Conservation (phyloP, 2,888 invertebrate genomes). For the Agrochola litura region DNA sequence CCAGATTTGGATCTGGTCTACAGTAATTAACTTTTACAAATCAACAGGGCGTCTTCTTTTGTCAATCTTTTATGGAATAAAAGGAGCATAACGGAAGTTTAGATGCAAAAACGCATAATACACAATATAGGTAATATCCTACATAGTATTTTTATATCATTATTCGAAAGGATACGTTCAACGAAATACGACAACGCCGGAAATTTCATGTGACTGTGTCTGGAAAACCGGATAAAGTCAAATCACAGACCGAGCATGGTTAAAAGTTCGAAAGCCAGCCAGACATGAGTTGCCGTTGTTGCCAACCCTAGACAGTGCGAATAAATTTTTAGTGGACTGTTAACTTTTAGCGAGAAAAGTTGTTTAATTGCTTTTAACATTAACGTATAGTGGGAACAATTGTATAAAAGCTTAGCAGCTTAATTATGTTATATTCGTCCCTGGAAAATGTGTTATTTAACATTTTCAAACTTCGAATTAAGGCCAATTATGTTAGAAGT, state of each 20-base stretch:
- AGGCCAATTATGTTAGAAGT: slow-evolving; percentile 54
- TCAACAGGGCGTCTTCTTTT: neutral
- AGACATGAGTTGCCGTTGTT: slow-evolving; percentile 6
- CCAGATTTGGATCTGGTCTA: neutral
- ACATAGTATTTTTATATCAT: slow-evolving; percentile 1
- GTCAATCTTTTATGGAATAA: neutral
- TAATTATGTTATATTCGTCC: slow-evolving; percentile 42
- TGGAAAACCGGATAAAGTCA: slow-evolving; percentile 53
- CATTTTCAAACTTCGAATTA: slow-evolving; percentile 59
- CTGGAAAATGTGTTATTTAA: slow-evolving; percentile 39
- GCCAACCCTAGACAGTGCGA: slow-evolving; percentile 31
- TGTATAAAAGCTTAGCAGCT: slow-evolving; percentile 40
- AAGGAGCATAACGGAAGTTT: neutral
- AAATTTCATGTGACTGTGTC: slow-evolving; percentile 57
- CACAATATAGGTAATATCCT: neutral
- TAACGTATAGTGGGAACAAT: slow-evolving; percentile 50
- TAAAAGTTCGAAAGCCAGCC: slow-evolving; percentile 31
- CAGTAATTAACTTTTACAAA: neutral
- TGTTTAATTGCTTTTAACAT: slow-evolving; percentile 58
- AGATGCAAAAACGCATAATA: neutral
- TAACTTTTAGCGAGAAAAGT: slow-evolving; percentile 58
- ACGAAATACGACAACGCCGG: slow-evolving; percentile 41
- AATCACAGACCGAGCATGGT: slow-evolving; percentile 36
- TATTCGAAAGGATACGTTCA: slow-evolving; percentile 36
- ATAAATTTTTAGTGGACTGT: slow-evolving; percentile 50